Evolutionary conservation across 1,140 invertebrate genomes (phyloP).

Genomic region (Pectinophora gossypiella): DNA sequence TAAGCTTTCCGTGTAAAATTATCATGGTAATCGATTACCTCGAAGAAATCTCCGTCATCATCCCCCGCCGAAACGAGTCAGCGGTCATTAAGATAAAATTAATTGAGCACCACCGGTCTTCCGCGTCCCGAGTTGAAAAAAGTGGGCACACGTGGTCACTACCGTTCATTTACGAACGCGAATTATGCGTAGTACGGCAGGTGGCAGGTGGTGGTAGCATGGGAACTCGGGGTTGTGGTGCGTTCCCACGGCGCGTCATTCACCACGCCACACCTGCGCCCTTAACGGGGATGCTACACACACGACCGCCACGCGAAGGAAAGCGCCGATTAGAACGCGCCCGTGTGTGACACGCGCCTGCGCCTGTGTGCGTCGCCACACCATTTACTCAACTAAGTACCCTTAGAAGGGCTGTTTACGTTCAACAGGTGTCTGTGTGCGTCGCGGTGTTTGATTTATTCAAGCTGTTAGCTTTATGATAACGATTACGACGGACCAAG

Average conservation of each 20-base stretch:
- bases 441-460: slow-evolving; percentile 36
- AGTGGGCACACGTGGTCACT: slow-evolving; percentile 69
- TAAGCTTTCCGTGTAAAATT: slow-evolving; percentile 43
- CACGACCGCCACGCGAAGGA: slow-evolving; percentile 66
- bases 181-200: slow-evolving; percentile 73
- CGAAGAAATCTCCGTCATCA: slow-evolving; percentile 42
- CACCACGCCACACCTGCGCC: slow-evolving; percentile 61
- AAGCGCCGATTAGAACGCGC: slow-evolving; percentile 52
- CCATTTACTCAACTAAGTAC: slow-evolving; percentile 35
- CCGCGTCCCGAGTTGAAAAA: slow-evolving; percentile 64
- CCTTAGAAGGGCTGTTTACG: slow-evolving; percentile 43
- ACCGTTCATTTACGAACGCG: slow-evolving; percentile 73
- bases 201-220: slow-evolving; percentile 58
- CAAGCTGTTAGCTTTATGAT: slow-evolving; percentile 31
- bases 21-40: slow-evolving; percentile 50
- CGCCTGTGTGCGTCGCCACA: slow-evolving; percentile 23
- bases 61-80: background rate
- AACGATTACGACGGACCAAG: slow-evolving; percentile 17
- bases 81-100: slow-evolving; percentile 64
- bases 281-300: slow-evolving; percentile 64
- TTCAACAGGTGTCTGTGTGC: slow-evolving; percentile 21
- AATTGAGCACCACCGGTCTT: slow-evolving; percentile 65
- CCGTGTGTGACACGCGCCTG: slow-evolving; percentile 31
- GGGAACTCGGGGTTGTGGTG: slow-evolving; percentile 64
- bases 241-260: slow-evolving; percentile 70